Percentiles rank a stretch among this genome's conserved stretches.
Evolutionary conservation across 2,113 vertebrate genomes (phyloP).

Genomic region (Cyanoramphus novaezelandiae): DNA sequence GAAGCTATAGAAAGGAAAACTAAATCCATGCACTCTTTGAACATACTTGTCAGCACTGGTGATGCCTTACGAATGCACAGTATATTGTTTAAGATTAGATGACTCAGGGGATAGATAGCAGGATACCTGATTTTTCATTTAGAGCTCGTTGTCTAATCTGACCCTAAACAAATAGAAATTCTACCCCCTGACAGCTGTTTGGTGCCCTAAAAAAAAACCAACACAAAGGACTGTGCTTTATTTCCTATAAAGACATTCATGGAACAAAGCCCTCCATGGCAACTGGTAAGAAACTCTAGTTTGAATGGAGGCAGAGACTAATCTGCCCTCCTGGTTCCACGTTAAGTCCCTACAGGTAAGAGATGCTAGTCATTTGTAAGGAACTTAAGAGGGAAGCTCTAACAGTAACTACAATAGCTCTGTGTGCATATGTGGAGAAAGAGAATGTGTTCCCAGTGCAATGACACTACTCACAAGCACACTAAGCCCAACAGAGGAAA

Average conservation of each 20-base stretch:
- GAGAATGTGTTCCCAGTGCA: background rate
- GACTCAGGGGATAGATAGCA: background rate
- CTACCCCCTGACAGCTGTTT: background rate
- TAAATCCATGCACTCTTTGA: background rate
- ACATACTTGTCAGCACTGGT: background rate
- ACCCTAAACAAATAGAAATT: background rate
- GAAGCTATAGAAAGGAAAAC: background rate
- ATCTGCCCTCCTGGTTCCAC: background rate
- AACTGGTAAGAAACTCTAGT: background rate
- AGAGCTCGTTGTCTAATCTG: background rate
- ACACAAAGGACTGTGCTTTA: background rate
- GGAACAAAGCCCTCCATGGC: background rate
- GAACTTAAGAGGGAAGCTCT: background rate
- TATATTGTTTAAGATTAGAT: background rate
- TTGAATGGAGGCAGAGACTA: background rate
- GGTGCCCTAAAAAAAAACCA: background rate
- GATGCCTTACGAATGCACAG: background rate
- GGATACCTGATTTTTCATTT: background rate
- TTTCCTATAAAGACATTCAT: background rate
- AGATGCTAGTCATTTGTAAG: background rate
- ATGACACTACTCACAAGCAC: background rate
- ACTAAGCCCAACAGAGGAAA: background rate
- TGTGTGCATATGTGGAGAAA: background rate
- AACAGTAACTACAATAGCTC: constrained; percentile 15
- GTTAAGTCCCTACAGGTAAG: background rate